Conservation (phyloP, 2,797 vertebrate species). For the Channa striata region DNA sequence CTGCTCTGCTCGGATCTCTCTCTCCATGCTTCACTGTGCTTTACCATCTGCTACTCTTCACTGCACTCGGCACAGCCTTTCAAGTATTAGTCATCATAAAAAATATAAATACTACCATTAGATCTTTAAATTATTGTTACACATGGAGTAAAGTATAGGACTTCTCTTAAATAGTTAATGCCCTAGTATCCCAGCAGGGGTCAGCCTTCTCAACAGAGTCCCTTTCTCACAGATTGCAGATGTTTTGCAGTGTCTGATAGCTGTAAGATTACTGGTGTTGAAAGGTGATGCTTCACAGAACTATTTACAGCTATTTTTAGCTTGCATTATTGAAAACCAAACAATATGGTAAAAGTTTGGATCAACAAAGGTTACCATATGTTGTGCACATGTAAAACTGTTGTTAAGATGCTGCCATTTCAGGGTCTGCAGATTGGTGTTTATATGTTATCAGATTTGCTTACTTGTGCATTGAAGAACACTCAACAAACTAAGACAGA, state of each 20-base stretch:
- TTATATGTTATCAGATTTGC: background rate
- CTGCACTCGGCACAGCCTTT: too few species aligned
- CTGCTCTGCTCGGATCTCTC: too few species aligned
- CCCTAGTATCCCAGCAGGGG: constrained; percentile 66
- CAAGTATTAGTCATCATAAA: too few species aligned
- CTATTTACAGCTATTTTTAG: too few species aligned
- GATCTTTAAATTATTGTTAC: background rate
- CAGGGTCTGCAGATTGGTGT: background rate
- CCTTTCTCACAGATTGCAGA: background rate
- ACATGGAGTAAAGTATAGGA: background rate
- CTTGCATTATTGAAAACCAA: background rate
- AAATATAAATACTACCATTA: background rate
- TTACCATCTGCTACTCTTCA: too few species aligned
- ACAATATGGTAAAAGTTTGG: background rate
- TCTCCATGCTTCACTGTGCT: too few species aligned
- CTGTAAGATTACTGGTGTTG: constrained; percentile 48
- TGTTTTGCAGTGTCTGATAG: constrained; percentile 5
- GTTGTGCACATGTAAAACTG: background rate
- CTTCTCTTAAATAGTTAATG: constrained; percentile 21
- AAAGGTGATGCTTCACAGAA: too few species aligned
- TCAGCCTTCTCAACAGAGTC: constrained; percentile 61
- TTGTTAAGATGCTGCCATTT: background rate
- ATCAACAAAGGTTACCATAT: background rate
- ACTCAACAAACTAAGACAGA: background rate
- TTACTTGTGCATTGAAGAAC: background rate